Base-by-base conservation (phyloP, 2,797 vertebrate genomes). In the Myotis findleyi region DNA sequence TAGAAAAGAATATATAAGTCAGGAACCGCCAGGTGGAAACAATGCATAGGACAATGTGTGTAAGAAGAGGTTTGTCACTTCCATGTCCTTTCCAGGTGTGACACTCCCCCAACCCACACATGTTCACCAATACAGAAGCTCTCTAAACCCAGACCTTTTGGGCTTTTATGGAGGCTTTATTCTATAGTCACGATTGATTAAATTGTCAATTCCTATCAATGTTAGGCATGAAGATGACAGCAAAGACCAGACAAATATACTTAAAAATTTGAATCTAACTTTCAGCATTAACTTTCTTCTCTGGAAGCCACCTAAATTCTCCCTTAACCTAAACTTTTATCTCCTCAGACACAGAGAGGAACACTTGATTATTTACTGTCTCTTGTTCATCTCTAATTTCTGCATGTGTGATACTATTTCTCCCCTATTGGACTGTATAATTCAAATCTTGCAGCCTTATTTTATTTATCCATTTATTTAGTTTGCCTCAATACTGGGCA, bases 401-500 rank as follows among this genome's bases (percentile, higher is more conserved):
- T 53, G 2, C 21, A 64, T 7, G 16, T 30, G 2, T n/a, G 72
- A 38, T 20, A 57, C 17, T 66, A 76, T 47, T 47, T 72, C 12
- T 81, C 17, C 17, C 5, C 25, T 51, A 11, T 7, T 79, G 53
- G n/a, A 85, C 66, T 84, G 92, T 49, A 81, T 36, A 44, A 25
- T 89, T 75, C 49, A 64, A 53, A 38, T 33, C 79, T 5, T 81
- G 12, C 7, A 53, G 7, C 5, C 11, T 76, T 47, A 53, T 79
- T 47, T 93, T 76, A 68, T 72, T 88, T 89, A 86, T 51, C 62
- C 16, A 71, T 33, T 87, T 87, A 17, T 76, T 87, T 53, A 84
- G 41, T 95, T 76, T 76, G 13, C n/a, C 23, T 91, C 30, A 64
- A 2, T 85, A 64, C 8, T 62, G 7, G 7, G 21, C 16, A 44